Evolutionary conservation across 2,888 invertebrate species (phyloP).

Genomic region (Horisme vitalbata): DNA sequence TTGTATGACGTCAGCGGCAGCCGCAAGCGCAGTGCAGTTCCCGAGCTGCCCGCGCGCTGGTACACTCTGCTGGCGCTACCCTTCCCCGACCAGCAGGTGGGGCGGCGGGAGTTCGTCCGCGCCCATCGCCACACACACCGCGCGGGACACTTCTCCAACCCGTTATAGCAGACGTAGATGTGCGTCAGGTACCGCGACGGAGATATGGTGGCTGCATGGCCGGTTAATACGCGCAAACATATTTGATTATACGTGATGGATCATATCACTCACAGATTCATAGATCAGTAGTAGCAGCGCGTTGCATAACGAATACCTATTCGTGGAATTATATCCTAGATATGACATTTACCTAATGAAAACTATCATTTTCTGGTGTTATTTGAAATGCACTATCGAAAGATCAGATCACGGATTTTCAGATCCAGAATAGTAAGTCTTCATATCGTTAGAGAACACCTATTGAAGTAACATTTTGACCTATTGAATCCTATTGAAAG

Average conservation of each 20-base stretch:
- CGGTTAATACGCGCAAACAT: not conserved
- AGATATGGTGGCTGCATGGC: constrained; percentile 65
- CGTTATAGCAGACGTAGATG: constrained; percentile 79
- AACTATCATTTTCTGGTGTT: too few relatives aligned
- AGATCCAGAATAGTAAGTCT: too few relatives aligned
- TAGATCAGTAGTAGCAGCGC: constrained; percentile 9
- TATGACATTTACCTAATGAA: too few relatives aligned
- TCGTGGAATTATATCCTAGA: too few relatives aligned
- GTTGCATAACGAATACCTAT: too few relatives aligned
- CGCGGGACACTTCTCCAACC: constrained; percentile 95
- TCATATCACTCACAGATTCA: too few relatives aligned
- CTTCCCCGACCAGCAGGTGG: constrained; percentile 96
- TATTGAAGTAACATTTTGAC: too few relatives aligned
- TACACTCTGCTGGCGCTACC: constrained; percentile 95
- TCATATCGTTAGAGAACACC: too few relatives aligned
- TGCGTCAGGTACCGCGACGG: constrained; percentile 71
- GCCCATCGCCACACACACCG: constrained; percentile 87
- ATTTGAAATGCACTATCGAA: too few relatives aligned
- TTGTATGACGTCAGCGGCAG: constrained; percentile 49
- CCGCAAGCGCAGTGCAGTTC: constrained; percentile 61
- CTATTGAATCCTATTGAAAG: too few relatives aligned
- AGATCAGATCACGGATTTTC: too few relatives aligned
- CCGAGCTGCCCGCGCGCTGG: constrained; percentile 91
- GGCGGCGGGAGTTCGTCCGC: constrained; percentile 91
- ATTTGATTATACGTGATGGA: too few relatives aligned